These are phyloP conservation scores for Brevimyrus niger DNA, from an alignment of 2,113 vertebrate species.

Conservation along the genomic window DNA sequence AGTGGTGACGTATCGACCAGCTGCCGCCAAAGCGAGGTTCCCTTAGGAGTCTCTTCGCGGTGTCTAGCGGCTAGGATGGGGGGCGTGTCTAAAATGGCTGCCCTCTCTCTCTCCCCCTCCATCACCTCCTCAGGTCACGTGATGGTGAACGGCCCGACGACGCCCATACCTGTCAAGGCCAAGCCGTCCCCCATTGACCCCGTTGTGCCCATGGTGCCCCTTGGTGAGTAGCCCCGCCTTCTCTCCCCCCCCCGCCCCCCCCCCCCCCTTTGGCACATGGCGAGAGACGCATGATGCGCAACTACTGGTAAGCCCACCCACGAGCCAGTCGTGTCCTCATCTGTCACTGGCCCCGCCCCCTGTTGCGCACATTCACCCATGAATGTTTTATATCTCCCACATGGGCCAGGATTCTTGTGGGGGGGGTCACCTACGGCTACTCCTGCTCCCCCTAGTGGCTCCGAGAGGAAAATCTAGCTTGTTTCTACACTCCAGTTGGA, in stretches of 20 bases:
- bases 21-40: not conserved
- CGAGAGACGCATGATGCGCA: not conserved
- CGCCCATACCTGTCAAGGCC: constrained; percentile 80
- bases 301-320: not conserved
- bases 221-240: constrained; percentile 58
- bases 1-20: not conserved
- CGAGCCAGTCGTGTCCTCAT: not conserved
- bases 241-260: too few relatives aligned
- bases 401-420: not conserved
- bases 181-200: constrained; percentile 73
- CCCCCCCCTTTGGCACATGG: not conserved
- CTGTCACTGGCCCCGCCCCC: not conserved
- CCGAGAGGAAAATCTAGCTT: not conserved
- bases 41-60: not conserved
- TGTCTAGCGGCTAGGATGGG: not conserved
- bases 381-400: not conserved
- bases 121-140: constrained; percentile 66
- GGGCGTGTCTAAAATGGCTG: not conserved
- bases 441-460: not conserved
- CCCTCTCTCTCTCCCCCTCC: not conserved
- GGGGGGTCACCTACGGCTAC: not conserved
- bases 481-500: not conserved
- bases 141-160: constrained; percentile 87
- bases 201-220: constrained; percentile 60
- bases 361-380: not conserved